phyloP scores from a whole-genome alignment of 2,888 invertebrate species.

The Meiosimyza decipiens region DNA sequence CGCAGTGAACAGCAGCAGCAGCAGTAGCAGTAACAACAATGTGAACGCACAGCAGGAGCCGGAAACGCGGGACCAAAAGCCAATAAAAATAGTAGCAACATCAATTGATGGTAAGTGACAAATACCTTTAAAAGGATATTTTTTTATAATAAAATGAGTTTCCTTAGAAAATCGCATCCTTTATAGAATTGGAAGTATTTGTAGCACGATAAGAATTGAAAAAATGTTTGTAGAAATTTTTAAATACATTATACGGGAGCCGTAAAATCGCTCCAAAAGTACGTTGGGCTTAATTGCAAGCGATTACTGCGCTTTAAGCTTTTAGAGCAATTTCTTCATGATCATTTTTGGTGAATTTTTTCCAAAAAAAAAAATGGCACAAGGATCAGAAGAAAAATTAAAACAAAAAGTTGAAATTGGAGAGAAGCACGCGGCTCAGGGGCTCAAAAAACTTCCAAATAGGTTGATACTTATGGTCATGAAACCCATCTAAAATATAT shows the following conservation, averaged over 20 bases:
- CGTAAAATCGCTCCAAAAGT: not conserved
- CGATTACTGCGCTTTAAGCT: not conserved
- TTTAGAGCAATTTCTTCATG: not conserved
- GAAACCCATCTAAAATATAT: too few species aligned
- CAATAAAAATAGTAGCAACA: conserved; percentile 35
- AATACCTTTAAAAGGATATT: not conserved
- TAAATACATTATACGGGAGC: not conserved
- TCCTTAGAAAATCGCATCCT: not conserved
- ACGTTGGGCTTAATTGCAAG: not conserved
- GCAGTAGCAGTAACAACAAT: not conserved
- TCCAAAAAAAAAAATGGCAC: too few species aligned
- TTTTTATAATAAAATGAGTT: not conserved
- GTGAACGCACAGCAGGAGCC: conserved; percentile 18
- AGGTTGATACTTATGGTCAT: too few species aligned
- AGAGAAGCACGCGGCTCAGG: too few species aligned
- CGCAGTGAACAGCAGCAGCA: conserved; percentile 6
- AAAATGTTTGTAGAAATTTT: not conserved
- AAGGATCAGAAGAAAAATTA: too few species aligned
- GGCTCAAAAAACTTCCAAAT: too few species aligned
- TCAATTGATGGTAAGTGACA: conserved; percentile 28
- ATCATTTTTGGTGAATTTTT: not conserved
- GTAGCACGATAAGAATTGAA: too few species aligned
- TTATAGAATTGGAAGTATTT: too few species aligned
- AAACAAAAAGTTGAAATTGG: too few species aligned
- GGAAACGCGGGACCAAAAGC: conserved; percentile 32